Percentiles rank a stretch among this genome's conserved stretches.
Conservation (phyloP, 2,888 invertebrate species). For the Cephus rjabovi region DNA sequence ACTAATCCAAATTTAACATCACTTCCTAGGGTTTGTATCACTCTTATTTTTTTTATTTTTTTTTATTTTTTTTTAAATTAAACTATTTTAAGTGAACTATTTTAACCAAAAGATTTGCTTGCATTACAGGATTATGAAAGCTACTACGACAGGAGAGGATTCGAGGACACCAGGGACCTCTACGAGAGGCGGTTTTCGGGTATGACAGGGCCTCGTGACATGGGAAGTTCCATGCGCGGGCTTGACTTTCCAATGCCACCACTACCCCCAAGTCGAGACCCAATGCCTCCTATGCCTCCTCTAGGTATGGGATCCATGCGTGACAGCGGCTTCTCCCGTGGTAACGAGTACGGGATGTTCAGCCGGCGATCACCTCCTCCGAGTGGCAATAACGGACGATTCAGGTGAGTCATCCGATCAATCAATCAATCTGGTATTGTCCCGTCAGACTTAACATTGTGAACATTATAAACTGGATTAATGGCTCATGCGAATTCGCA, state of each 20-base stretch:
- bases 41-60: not conserved
- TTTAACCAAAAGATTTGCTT: constrained; percentile 21
- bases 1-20: not conserved
- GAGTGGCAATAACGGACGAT: constrained; percentile 63
- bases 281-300: constrained; percentile 81
- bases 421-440: constrained; percentile 20
- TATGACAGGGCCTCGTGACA: constrained; percentile 71
- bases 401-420: constrained; percentile 57
- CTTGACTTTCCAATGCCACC: constrained; percentile 81
- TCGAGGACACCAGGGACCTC: constrained; percentile 82
- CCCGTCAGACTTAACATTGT: constrained; percentile 62
- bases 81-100: not conserved
- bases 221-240: constrained; percentile 65
- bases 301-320: constrained; percentile 78
- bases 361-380: constrained; percentile 83
- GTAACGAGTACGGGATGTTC: constrained; percentile 82
- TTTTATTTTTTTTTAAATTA: not conserved
- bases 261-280: constrained; percentile 77
- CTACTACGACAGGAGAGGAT: constrained; percentile 82
- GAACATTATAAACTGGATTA: constrained; percentile 58
- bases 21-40: not conserved
- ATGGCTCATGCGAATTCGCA: constrained; percentile 59
- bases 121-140: constrained; percentile 79
- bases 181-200: constrained; percentile 83
- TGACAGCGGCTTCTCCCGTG: constrained; percentile 72